These are phyloP conservation scores for Sinonovacula constricta DNA, from an alignment of 1,140 invertebrate genomes.

Conservation along the genomic window DNA sequence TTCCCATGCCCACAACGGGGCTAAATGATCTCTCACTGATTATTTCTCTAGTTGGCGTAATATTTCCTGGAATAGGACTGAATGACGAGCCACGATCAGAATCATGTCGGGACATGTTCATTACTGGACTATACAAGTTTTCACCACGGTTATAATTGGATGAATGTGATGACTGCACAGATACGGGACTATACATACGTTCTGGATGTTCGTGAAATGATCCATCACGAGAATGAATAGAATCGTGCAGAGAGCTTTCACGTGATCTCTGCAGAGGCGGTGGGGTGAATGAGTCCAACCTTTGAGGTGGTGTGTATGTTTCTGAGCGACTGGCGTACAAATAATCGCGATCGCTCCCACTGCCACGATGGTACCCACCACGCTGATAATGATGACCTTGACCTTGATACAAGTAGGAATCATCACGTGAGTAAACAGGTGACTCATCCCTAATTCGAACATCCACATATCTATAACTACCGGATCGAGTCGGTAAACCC, in stretches of 20 bases:
- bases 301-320: conserved; percentile 39
- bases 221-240: conserved; percentile 42
- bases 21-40: conserved; percentile 58
- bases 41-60: conserved; percentile 22
- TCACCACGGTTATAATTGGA: conserved; percentile 41
- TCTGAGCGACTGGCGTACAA: conserved; percentile 48
- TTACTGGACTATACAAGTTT: conserved; percentile 45
- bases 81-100: conserved; percentile 15
- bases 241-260: conserved; percentile 52
- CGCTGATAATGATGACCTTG: conserved; percentile 7
- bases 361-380: conserved; percentile 40
- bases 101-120: conserved; percentile 41
- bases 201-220: conserved; percentile 56
- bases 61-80: conserved; percentile 30
- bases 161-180: conserved; percentile 49
- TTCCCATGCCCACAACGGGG: conserved; percentile 32
- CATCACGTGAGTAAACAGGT: conserved; percentile 48
- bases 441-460: conserved; percentile 52
- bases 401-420: conserved; percentile 50
- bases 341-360: conserved; percentile 47
- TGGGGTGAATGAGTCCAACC: conserved; percentile 47
- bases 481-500: conserved; percentile 51
- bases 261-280: conserved; percentile 50
- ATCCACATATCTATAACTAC: conserved; percentile 59
- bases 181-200: conserved; percentile 63